A percentile compares a stretch with the other conserved stretches of the same genome.
Evolutionary conservation across 92 coral and sea anemone species (phyloP).

Genomic region (Palythoa grandis): DNA sequence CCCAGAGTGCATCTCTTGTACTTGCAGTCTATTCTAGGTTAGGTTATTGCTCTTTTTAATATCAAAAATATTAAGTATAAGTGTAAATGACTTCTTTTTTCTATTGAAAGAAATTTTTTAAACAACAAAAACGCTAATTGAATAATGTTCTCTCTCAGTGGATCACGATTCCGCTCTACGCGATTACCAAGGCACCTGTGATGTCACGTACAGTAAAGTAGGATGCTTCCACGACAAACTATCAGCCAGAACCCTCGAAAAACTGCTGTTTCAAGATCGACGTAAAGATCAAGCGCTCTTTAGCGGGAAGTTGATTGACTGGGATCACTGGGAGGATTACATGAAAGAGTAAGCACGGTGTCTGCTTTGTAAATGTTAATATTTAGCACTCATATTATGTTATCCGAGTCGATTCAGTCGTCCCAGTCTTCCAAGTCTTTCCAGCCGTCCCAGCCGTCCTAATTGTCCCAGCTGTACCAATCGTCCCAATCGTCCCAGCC

Average conservation of each 20-base stretch:
- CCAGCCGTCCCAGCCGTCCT: no score
- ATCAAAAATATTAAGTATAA: no score
- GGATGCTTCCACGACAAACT: slow-evolving; percentile 19
- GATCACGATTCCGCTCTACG: slow-evolving; percentile 19
- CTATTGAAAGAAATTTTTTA: not conserved
- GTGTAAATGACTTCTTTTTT: not conserved
- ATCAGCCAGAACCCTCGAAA: not conserved
- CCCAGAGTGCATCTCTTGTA: no score
- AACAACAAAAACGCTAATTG: not conserved
- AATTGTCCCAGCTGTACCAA: no score
- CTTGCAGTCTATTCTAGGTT: no score
- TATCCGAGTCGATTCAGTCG: no score
- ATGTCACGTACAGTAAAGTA: not conserved
- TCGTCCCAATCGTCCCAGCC: no score
- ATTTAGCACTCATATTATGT: not conserved
- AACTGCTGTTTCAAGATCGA: slow-evolving; percentile 25
- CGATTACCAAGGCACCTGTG: not conserved
- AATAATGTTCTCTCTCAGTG: slow-evolving; percentile 5
- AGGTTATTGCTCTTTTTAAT: no score
- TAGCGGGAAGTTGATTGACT: slow-evolving; percentile 10
- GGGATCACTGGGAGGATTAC: slow-evolving; percentile 33
- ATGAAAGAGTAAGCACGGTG: slow-evolving; percentile 6
- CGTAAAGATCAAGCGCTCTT: not conserved
- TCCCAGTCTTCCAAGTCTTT: no score
- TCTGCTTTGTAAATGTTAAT: not conserved